phyloP scores from a whole-genome alignment of 2,113 vertebrate genomes.

The Plectropomus leopardus region DNA sequence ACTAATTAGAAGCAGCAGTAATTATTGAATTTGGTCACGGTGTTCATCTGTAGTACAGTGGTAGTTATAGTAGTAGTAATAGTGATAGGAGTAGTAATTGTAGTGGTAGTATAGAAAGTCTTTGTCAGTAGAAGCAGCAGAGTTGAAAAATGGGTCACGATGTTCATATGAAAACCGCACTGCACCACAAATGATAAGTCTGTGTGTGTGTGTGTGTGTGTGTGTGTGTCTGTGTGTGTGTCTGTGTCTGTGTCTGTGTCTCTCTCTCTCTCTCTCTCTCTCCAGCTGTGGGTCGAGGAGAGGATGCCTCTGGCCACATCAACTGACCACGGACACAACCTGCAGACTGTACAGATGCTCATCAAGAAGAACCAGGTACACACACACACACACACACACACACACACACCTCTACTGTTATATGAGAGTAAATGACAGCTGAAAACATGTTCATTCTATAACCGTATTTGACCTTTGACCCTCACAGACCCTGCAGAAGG shows the following conservation, averaged over 20 bases:
- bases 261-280: too few relatives aligned
- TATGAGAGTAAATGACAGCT: too few relatives aligned
- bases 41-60: too few relatives aligned
- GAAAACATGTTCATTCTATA: neutral
- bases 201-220: too few relatives aligned
- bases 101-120: neutral
- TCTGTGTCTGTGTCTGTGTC: too few relatives aligned
- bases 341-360: conserved; percentile 97
- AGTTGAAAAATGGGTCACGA: too few relatives aligned
- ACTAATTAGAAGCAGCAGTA: too few relatives aligned
- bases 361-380: conserved; percentile 99
- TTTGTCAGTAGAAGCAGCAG: too few relatives aligned
- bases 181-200: too few relatives aligned
- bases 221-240: too few relatives aligned
- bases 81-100: neutral
- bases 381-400: neutral
- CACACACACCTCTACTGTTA: neutral
- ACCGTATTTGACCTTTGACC: neutral
- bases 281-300: conserved; percentile 89
- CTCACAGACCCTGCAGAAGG: conserved; percentile 95
- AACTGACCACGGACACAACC: conserved; percentile 97
- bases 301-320: conserved; percentile 96
- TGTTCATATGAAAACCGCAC: too few relatives aligned
- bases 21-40: too few relatives aligned
- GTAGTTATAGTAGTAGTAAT: neutral